Evolutionary conservation across 1,140 invertebrate genomes (phyloP), one percentile per base, ranked within the genome.

Genomic region (Eumaeus atala): DNA sequence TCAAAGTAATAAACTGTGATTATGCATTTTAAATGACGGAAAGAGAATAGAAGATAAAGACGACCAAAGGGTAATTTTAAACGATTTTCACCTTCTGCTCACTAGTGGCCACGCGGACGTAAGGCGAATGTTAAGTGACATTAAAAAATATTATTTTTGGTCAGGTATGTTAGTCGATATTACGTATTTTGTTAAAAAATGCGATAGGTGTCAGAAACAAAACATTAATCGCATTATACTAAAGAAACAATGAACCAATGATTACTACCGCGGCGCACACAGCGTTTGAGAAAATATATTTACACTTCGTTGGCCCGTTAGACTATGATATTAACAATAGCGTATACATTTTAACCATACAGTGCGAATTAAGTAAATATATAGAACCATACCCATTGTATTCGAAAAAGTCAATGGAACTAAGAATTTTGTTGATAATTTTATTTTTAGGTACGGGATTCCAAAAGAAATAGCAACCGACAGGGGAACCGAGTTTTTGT

Each of bases 281-380:
- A 2, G 60, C 63, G 2, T 63, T 65, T 40, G 50, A 65, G 37
- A 63, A 68, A 37, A 18, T 62, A 38, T 65, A 33, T 56, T 48
- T 67, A 40, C 59, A 64, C 34, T 9, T 67, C 36, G 55, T 67
- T 2, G 59, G 66, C 1, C 62, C 58, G 0, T 11, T 62, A 51
- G 53, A 60, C 34, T 61, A n/a, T 7, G 60, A 65, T 42, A 11
- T 33, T 21, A 0, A 62, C 48, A 56, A 54, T 53, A 53, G 64
- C 48, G 5, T 9, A 5, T 64, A 72, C 52, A 65, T 65, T 38
- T 37, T 70, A 16, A 70, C 54, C 0, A 34, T 67, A 14, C 65
- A 70, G 36, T 68, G 59, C 35, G 61, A 69, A 17, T 47, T 69
- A 3, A 61, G 17, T 34, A 70, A 67, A 40, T 67, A 54, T 18